These are phyloP conservation scores for Lindbergichthys nudifrons DNA, from an alignment of 2,797 vertebrate species.

Conservation along the genomic window DNA sequence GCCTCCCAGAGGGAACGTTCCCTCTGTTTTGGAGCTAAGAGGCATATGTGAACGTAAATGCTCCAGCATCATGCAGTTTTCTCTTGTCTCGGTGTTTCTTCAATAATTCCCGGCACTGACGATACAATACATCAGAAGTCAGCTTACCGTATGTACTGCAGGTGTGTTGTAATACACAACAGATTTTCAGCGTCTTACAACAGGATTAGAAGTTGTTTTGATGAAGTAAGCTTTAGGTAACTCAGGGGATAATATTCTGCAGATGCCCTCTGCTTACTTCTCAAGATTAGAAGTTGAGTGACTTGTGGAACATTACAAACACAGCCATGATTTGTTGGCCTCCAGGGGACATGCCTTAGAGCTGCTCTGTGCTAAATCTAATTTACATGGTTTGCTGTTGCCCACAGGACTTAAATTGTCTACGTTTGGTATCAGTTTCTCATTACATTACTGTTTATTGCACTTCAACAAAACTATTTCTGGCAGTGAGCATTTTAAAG, in stretches of 20 bases:
- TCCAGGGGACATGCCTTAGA: slow-evolving; percentile 15
- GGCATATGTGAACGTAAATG: slow-evolving; percentile 56
- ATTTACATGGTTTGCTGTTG: slow-evolving; percentile 33
- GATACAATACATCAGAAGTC: slow-evolving; percentile 69
- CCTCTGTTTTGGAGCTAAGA: slow-evolving; percentile 50
- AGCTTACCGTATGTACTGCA: slow-evolving; percentile 62
- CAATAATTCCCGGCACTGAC: slow-evolving; percentile 27
- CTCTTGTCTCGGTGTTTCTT: slow-evolving; percentile 15
- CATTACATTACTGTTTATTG: slow-evolving; percentile 46
- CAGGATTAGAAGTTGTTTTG: slow-evolving; percentile 77
- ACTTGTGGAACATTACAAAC: slow-evolving; percentile 47
- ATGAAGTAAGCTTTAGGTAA: slow-evolving; percentile 62
- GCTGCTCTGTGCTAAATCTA: slow-evolving; percentile 37
- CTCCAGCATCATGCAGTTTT: slow-evolving; percentile 51
- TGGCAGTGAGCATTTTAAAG: slow-evolving; percentile 15
- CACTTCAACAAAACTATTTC: slow-evolving; percentile 15
- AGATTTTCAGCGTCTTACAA: slow-evolving; percentile 67
- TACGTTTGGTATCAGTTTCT: slow-evolving; percentile 38
- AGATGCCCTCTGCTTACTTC: slow-evolving; percentile 54
- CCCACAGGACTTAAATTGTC: slow-evolving; percentile 35
- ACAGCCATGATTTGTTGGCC: slow-evolving; percentile 18
- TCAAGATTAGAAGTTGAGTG: slow-evolving; percentile 61
- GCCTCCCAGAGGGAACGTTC: slow-evolving; percentile 30
- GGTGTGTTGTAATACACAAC: slow-evolving; percentile 69
- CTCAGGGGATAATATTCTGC: slow-evolving; percentile 55